These are phyloP conservation scores for Threskiornis aethiopicus DNA, from an alignment of 2,797 vertebrate species.

Conservation along the genomic window DNA sequence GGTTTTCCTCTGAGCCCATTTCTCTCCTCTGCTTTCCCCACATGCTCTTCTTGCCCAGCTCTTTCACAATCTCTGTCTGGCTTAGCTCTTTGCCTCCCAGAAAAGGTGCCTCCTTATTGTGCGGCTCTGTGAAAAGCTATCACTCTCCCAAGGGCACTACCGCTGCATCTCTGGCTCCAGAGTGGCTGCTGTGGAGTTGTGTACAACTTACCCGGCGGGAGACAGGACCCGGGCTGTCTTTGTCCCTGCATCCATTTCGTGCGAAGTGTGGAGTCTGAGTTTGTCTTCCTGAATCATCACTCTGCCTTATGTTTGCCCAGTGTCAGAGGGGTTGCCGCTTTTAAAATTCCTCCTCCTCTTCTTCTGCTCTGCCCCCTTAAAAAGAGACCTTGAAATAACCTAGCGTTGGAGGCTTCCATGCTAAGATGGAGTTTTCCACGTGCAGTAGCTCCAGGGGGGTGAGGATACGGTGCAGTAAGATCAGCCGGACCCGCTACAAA, in stretches of 20 bases:
- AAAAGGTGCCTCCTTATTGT: neutral
- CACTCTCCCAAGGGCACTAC: neutral
- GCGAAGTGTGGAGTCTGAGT: rapidly evolving
- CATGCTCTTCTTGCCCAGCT: neutral
- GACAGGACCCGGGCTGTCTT: neutral
- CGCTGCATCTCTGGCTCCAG: neutral
- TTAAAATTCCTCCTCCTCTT: neutral
- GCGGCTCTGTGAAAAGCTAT: neutral
- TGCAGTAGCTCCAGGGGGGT: neutral
- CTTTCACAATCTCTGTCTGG: conserved; percentile 27
- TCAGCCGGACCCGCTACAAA: neutral
- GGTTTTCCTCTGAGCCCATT: conserved; percentile 6
- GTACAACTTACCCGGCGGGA: neutral
- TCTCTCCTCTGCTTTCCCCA: neutral
- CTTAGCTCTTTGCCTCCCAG: neutral
- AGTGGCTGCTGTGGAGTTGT: neutral
- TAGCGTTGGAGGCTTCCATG: neutral
- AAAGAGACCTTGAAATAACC: neutral
- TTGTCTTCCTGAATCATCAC: neutral
- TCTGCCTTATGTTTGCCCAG: neutral
- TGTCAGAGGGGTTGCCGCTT: neutral
- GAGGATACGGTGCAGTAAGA: neutral
- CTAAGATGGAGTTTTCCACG: neutral
- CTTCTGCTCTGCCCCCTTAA: neutral
- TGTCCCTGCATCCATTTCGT: neutral